Percentiles rank a stretch among this genome's conserved stretches.
Conservation (phyloP, 2,113 vertebrate genomes). For the Leptobrachium ailaonicum region DNA sequence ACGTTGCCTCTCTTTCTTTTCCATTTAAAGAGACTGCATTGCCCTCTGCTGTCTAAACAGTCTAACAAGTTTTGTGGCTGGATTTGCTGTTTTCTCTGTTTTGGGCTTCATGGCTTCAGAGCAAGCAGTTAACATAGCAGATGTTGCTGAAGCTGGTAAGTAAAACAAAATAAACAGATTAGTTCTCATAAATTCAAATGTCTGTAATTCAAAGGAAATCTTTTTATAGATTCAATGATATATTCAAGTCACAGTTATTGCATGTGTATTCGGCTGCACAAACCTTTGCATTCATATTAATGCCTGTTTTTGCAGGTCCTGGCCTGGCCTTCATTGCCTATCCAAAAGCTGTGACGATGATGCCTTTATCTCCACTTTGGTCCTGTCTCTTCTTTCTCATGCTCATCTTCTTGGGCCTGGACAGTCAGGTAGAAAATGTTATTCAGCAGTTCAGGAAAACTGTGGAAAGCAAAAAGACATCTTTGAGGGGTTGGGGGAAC, state of each 20-base stretch:
- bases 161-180: neutral
- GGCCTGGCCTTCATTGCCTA: constrained; percentile 82
- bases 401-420: constrained; percentile 84
- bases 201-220: too few species aligned
- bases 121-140: constrained; percentile 33
- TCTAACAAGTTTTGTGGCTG: constrained; percentile 40
- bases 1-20: neutral
- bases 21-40: constrained; percentile 34
- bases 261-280: too few species aligned
- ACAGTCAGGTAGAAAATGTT: constrained; percentile 76
- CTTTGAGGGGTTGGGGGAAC: neutral
- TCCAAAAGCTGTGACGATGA: constrained; percentile 80
- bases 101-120: constrained; percentile 47
- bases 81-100: constrained; percentile 46
- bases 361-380: constrained; percentile 85
- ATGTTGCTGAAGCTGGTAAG: constrained; percentile 45
- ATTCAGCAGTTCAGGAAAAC: neutral
- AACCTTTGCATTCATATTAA: too few species aligned
- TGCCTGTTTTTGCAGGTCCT: constrained; percentile 68
- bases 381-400: constrained; percentile 90
- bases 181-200: too few species aligned
- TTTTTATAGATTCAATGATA: too few species aligned
- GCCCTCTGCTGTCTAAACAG: constrained; percentile 32
- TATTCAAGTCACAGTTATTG: too few species aligned
- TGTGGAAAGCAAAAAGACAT: neutral